Percentiles rank a stretch among this genome's conserved stretches.
phyloP scores from a whole-genome alignment of 1,140 invertebrate genomes.

The Wasmannia auropunctata region DNA sequence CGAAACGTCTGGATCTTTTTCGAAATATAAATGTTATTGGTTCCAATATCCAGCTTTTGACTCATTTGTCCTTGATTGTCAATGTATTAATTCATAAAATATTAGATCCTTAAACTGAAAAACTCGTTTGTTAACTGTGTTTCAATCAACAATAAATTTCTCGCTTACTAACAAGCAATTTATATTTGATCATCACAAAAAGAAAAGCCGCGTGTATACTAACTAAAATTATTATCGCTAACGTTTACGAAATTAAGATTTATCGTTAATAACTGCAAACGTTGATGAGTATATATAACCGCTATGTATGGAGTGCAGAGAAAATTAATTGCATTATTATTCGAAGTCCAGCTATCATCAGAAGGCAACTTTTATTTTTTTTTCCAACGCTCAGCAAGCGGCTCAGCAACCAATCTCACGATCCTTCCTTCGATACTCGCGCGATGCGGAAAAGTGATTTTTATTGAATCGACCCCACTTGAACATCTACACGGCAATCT shows the following conservation, averaged over 20 bases:
- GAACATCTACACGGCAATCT: slow-evolving; percentile 48
- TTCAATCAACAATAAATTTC: background rate
- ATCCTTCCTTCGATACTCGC: slow-evolving; percentile 12
- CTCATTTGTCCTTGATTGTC: too few relatives aligned
- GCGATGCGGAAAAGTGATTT: slow-evolving; percentile 33
- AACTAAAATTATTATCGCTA: background rate
- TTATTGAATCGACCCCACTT: slow-evolving; percentile 17
- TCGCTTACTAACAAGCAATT: background rate
- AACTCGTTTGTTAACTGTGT: too few relatives aligned
- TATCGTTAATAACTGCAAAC: background rate
- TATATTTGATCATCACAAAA: background rate
- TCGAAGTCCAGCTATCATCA: background rate
- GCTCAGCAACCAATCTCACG: slow-evolving; percentile 1
- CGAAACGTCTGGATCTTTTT: too few relatives aligned
- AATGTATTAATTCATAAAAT: too few relatives aligned
- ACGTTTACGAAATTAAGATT: background rate
- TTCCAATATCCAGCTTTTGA: too few relatives aligned
- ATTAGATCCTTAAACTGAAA: too few relatives aligned
- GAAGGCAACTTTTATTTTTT: slow-evolving; percentile 5
- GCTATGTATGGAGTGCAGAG: background rate
- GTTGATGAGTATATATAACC: background rate
- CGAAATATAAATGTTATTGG: too few relatives aligned
- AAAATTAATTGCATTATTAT: background rate
- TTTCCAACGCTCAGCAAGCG: background rate
- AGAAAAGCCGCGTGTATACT: background rate